phyloP scores from a whole-genome alignment of 2,888 invertebrate species.

The Augiades crinisus region DNA sequence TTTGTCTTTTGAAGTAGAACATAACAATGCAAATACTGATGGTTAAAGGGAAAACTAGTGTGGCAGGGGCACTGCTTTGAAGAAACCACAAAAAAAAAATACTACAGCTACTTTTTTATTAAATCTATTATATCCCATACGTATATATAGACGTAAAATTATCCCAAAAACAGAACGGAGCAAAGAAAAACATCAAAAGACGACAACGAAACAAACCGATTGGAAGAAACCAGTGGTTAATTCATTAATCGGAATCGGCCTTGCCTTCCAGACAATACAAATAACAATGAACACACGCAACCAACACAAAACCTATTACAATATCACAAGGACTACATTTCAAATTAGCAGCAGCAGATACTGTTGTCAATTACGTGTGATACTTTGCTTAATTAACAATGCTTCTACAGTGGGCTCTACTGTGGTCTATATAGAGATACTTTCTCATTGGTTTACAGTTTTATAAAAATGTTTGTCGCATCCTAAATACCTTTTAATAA shows the following conservation, averaged over 20 bases:
- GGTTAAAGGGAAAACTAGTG: too few species aligned
- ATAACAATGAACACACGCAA: conserved; percentile 39
- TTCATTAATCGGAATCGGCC: conserved; percentile 52
- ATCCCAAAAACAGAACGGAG: not conserved
- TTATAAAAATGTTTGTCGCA: conserved; percentile 44
- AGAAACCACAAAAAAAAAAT: too few species aligned
- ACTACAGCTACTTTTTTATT: too few species aligned
- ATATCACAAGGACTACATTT: conserved; percentile 19
- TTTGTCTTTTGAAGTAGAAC: too few species aligned
- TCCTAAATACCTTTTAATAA: conserved; percentile 73
- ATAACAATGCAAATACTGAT: too few species aligned
- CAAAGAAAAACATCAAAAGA: not conserved
- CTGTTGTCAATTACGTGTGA: conserved; percentile 21
- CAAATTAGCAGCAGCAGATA: not conserved
- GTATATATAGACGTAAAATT: too few species aligned
- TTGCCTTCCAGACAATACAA: conserved; percentile 40
- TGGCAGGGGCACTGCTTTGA: too few species aligned
- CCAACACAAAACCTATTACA: conserved; percentile 22
- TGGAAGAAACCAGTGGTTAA: conserved; percentile 45
- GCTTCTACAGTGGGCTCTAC: not conserved
- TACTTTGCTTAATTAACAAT: conserved; percentile 22
- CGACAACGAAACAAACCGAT: conserved; percentile 12
- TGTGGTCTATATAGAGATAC: not conserved
- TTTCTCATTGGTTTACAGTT: not conserved
- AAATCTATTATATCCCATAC: too few species aligned